These are phyloP conservation scores for Osmerus eperlanus DNA, from an alignment of 2,113 vertebrate genomes.

Conservation along the genomic window DNA sequence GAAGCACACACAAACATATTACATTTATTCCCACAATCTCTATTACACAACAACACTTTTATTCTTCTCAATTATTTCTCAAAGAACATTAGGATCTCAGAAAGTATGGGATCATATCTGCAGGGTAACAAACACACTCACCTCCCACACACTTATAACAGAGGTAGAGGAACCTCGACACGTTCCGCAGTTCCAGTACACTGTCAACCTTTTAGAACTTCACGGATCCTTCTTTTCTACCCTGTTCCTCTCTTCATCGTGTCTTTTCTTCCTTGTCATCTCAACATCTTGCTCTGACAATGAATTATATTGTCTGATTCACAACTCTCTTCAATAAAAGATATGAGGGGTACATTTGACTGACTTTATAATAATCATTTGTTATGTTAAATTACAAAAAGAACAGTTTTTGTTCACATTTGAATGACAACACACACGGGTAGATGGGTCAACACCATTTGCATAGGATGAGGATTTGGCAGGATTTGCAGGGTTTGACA, in stretches of 20 bases:
- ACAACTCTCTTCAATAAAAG: not conserved
- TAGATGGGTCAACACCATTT: no score
- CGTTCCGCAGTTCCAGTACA: slow-evolving; percentile 51
- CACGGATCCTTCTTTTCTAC: slow-evolving; percentile 35
- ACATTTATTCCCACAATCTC: no score
- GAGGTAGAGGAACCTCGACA: slow-evolving; percentile 53
- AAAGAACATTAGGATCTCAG: not conserved
- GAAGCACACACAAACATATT: not conserved
- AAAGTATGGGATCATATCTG: not conserved
- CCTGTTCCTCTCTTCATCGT: slow-evolving; percentile 1
- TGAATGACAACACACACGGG: no score
- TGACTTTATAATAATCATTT: no score
- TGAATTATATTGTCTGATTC: not conserved
- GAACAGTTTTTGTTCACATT: no score
- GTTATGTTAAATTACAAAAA: no score
- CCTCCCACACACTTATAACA: slow-evolving; percentile 57
- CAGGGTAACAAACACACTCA: slow-evolving; percentile 12
- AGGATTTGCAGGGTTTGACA: no score
- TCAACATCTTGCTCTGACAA: no score
- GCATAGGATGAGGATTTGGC: no score
- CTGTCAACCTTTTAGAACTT: slow-evolving; percentile 40
- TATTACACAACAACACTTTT: no score
- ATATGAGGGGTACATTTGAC: no score
- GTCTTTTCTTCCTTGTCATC: not conserved
- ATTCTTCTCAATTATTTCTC: not conserved